Conservation (phyloP, 2,113 vertebrate genomes). For the Anolis sagrei region DNA sequence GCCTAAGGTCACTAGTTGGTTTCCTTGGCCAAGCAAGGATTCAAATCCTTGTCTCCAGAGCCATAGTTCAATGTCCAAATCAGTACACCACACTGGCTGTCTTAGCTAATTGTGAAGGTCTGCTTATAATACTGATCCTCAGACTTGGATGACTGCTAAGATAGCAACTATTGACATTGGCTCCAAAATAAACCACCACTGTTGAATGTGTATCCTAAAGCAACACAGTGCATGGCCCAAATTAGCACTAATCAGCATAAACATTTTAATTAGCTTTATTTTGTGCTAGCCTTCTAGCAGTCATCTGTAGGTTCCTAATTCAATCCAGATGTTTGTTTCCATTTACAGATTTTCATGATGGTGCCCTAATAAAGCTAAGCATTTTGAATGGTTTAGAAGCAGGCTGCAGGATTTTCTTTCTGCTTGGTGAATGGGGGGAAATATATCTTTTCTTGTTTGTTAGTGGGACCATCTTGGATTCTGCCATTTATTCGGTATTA, state of each 20-base stretch:
- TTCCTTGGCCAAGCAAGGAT: no score
- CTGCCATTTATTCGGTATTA: slow-evolving; percentile 28
- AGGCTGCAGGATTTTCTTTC: neutral
- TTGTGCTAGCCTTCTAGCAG: slow-evolving; percentile 7
- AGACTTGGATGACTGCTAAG: neutral
- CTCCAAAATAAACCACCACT: neutral
- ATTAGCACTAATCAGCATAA: slow-evolving; percentile 28
- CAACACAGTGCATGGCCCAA: neutral
- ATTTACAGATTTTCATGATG: slow-evolving; percentile 1
- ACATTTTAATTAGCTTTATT: slow-evolving; percentile 33
- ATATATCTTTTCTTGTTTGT: neutral
- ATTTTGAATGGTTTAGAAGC: slow-evolving; percentile 21
- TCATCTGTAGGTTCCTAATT: slow-evolving; percentile 26
- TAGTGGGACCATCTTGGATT: slow-evolving; percentile 11
- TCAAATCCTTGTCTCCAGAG: no score
- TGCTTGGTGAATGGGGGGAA: neutral
- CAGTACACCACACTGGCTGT: no score
- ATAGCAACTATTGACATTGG: neutral
- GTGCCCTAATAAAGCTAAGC: neutral
- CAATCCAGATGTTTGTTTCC: slow-evolving; percentile 15
- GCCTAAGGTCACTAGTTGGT: no score
- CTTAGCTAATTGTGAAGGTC: neutral
- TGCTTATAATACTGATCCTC: neutral
- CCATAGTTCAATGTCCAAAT: no score
- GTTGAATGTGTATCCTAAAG: slow-evolving; percentile 2